phyloP scores from a whole-genome alignment of 2,113 vertebrate species.

The Danio rerio region GRCz12tu NC_133191.1:8138501-8139000 shows the following conservation, averaged over 20 bases:
- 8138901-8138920: conserved; percentile 94
- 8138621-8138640: too few relatives aligned
- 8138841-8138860: neutral
- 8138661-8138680: neutral
- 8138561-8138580: too few relatives aligned
- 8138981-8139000: conserved; percentile 82
- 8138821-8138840: neutral
- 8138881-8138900: conserved; percentile 98
- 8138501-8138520: too few relatives aligned
- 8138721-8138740: neutral
- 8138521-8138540: too few relatives aligned
- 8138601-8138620: too few relatives aligned
- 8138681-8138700: neutral
- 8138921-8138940: conserved; percentile 91
- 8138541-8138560: too few relatives aligned
- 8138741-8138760: neutral
- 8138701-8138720: neutral
- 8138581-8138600: too few relatives aligned
- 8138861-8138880: conserved; percentile 66
- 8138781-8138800: conserved; percentile 8
- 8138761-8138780: conserved; percentile 32
- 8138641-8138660: neutral
- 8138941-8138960: conserved; percentile 86
- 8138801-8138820: neutral
- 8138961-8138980: conserved; percentile 77